Evolutionary conservation across 1,140 invertebrate genomes (phyloP), one percentile per base, ranked within the genome.

Genomic region (Coelopa frigida): DNA sequence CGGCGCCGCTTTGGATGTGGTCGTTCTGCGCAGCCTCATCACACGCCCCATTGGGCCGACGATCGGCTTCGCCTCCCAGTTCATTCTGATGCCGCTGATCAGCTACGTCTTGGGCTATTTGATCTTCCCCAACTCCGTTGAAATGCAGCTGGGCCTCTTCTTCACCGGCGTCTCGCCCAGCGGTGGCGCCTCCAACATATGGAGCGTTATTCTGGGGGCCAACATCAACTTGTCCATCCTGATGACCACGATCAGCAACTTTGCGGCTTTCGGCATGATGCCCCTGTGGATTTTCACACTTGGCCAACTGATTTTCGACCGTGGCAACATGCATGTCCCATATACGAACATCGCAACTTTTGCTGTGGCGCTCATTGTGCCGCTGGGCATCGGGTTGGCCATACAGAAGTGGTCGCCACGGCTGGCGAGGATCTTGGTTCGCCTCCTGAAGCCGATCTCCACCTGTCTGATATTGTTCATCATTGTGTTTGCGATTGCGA

Each of bases 241-340:
- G 17, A 91, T 94, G 89, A 95, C 92, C 0, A 83, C 89, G 33
- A 76, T 94, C 47, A 87, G 85, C 43, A 92, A 85, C 5, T 53
- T 90, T 12, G 77, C 79, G 24, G 80, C 87, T 3, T 85, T 92
- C 65, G 82, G 87, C 88, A 85, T 94, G 75, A 93, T 97, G 78
- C 93, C 93, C 0, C 65, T 90, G 2, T 97, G 93, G 93, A 72
- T 94, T 23, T 90, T 93, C 62, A 87, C 89, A 0, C 73, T 96
- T 15, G 92, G 91, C 0, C 76, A 75, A 49, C 73, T 80, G 10
- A 81, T 94, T 7, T 86, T 89, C 58, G 67, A 73, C 1, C 74
- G 78, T 49, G 81, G 76, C 0, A 70, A 81, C 33, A 74, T 91
- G 2, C 71, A 64, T n/a, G 82, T 95, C 14, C 94, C 93, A 0